Evolutionary conservation across 2,888 invertebrate genomes (phyloP).

Genomic region (Tetropium fuscum): DNA sequence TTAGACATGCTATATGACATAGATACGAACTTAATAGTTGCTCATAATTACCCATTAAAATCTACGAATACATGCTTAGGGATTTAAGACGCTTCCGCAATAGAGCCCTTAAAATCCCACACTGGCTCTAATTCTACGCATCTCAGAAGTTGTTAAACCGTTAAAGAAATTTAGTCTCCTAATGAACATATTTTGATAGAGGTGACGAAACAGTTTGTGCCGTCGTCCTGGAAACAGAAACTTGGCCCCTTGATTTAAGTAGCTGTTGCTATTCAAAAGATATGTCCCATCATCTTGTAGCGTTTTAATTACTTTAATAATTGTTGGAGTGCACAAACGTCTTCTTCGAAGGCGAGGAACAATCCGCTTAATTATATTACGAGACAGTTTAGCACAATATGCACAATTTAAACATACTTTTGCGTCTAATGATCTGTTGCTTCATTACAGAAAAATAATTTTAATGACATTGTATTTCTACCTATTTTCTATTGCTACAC

Average conservation of each 20-base stretch:
- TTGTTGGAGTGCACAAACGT: constrained; percentile 1
- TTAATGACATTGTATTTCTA: no score
- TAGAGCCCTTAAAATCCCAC: no score
- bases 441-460: no score
- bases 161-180: constrained; percentile 7
- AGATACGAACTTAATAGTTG: no score
- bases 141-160: background rate
- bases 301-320: constrained; percentile 31
- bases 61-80: no score
- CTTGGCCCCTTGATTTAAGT: constrained; percentile 2
- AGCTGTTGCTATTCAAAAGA: constrained; percentile 28
- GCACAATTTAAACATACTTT: background rate
- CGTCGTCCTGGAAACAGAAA: constrained; percentile 37
- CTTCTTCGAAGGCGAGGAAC: background rate
- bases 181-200: constrained; percentile 8
- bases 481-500: no score
- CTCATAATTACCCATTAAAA: no score
- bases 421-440: no score
- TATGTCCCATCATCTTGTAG: constrained; percentile 30
- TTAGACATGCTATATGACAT: no score
- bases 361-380: background rate
- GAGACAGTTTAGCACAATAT: background rate
- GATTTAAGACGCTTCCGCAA: no score
- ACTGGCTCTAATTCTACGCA: background rate
- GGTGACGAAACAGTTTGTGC: constrained; percentile 31